These are phyloP conservation scores for Myiagra hebetior DNA, from an alignment of 2,113 vertebrate genomes.

Conservation along the genomic window DNA sequence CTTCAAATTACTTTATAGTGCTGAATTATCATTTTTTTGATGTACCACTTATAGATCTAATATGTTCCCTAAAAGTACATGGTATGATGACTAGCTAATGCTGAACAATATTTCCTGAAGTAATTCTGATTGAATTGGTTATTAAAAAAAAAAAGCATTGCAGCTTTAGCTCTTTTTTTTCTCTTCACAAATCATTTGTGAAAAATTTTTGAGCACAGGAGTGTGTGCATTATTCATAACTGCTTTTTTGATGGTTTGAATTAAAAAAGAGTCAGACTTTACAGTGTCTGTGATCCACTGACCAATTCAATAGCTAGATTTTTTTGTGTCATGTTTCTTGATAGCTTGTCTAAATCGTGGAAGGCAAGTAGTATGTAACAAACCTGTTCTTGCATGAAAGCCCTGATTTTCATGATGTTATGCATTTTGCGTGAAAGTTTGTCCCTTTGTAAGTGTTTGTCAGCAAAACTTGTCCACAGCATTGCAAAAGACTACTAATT, in stretches of 20 bases:
- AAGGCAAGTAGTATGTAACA: background rate
- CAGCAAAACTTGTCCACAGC: background rate
- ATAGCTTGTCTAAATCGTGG: background rate
- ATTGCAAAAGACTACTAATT: background rate
- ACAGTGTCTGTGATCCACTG: background rate
- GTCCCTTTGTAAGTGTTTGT: background rate
- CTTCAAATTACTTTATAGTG: constrained; percentile 8
- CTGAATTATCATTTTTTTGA: constrained; percentile 24
- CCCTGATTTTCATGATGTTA: background rate
- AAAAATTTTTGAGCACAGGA: background rate
- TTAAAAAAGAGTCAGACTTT: background rate
- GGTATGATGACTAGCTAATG: background rate
- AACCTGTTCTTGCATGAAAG: background rate
- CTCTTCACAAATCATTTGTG: background rate
- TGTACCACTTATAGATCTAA: background rate
- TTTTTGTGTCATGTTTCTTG: background rate
- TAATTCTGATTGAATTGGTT: constrained; percentile 12
- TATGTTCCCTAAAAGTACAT: background rate
- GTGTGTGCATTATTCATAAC: background rate
- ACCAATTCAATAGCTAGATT: background rate
- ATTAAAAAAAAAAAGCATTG: background rate
- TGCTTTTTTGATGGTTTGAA: background rate
- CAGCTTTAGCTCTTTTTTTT: background rate
- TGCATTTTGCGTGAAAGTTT: background rate
- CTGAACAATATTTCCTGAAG: background rate